These are phyloP conservation scores for Sinonovacula constricta DNA, from an alignment of 1,140 invertebrate species.

Conservation along the genomic window DNA sequence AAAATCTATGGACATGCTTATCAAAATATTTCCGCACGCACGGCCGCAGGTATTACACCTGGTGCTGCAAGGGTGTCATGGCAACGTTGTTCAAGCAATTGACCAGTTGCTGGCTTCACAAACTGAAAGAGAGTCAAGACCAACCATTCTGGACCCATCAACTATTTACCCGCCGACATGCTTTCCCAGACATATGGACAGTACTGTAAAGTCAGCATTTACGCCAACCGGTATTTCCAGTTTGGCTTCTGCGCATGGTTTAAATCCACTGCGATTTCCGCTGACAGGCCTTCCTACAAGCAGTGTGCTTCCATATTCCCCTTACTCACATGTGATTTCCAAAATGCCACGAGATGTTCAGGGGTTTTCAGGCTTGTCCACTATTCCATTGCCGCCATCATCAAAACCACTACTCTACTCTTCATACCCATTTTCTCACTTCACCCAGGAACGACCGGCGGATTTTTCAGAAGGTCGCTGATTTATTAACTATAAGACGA, in stretches of 20 bases:
- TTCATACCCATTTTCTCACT: constrained; percentile 43
- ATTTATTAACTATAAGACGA: too few species aligned
- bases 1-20: constrained; percentile 85
- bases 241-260: constrained; percentile 49
- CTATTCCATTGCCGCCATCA: not conserved
- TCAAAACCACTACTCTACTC: constrained; percentile 34
- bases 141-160: not conserved
- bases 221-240: constrained; percentile 62
- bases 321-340: constrained; percentile 65
- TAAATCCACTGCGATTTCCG: constrained; percentile 61
- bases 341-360: constrained; percentile 1
- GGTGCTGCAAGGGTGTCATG: constrained; percentile 85
- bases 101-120: constrained; percentile 82
- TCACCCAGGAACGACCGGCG: constrained; percentile 36
- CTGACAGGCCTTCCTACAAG: constrained; percentile 51
- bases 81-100: constrained; percentile 93
- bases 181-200: constrained; percentile 35
- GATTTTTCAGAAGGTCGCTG: constrained; percentile 17
- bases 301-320: constrained; percentile 58
- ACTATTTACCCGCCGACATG: constrained; percentile 37
- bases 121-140: constrained; percentile 22
- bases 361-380: not conserved
- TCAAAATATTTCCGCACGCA: constrained; percentile 90
- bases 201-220: constrained; percentile 70
- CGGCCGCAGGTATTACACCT: constrained; percentile 90